Evolutionary conservation across 2,888 invertebrate species (phyloP), one percentile per base, ranked within the genome.

Genomic region (Tridacna gigas): DNA sequence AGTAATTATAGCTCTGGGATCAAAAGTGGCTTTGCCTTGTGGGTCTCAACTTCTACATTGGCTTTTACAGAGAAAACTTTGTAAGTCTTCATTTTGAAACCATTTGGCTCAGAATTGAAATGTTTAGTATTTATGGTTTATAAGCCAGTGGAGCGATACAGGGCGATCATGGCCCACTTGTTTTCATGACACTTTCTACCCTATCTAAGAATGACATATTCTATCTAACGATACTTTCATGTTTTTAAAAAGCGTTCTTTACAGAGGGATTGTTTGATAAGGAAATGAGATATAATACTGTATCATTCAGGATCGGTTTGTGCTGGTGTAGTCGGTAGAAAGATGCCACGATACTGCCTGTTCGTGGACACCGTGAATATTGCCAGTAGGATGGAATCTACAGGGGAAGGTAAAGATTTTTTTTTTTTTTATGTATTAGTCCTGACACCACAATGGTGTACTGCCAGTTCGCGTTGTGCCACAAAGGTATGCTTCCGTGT

Each of bases 311-410:
- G 74, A n/a, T 45, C 74, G 4, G 74, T 74, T 7, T 74, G 74
- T 74, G 63, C 74, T 13, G 74, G 74, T 15, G 74, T 74, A 9
- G 74, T 74, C n/a, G 74, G 74, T n/a, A 26, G 61, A 61, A 74
- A 60, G 63, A 74, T 74, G 74, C 74, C 74, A 11, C 28, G 74
- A 56, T 74, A 74, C 22, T 74, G 74, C 37, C 22, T 74, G 61
- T 74, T 74, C 28, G 74, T 61, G 3, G 74, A 74, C 45, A 74
- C 74, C 15, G 74, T 74, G 22, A 74, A 74, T 37, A 74, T 61
- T 3, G 74, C 74, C 26, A 61, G 61, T 45, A 60, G 74, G 28
- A 74, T 74, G 74, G 74, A 74, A 22, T 74, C 74, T 11, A 74
- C 20, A 13, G 74, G 74, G 28, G n/a, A 74, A 63, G 74, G 74